Percentiles rank a stretch among this genome's conserved stretches.
Conservation (phyloP, 1,140 invertebrate species). For the Drosophila insularis region DNA sequence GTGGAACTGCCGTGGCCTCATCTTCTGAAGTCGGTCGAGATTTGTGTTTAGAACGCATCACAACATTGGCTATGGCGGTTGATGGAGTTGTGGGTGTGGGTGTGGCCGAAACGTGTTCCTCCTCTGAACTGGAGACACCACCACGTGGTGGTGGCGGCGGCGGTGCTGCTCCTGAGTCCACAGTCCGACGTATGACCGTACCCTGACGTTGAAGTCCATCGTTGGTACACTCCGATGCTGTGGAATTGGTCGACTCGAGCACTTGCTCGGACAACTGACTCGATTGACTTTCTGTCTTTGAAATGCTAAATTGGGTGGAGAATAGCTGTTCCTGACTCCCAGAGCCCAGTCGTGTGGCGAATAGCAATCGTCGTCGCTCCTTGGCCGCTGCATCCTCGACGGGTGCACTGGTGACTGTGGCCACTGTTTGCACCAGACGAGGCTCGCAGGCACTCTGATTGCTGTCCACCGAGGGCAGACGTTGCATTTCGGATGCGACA, state of each 20-base stretch:
- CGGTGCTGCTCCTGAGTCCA: neutral
- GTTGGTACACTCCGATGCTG: constrained; percentile 36
- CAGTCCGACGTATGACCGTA: constrained; percentile 62
- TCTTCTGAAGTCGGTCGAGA: constrained; percentile 75
- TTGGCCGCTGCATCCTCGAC: constrained; percentile 58
- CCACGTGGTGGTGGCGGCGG: constrained; percentile 22
- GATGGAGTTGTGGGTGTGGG: constrained; percentile 16
- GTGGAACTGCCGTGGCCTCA: constrained; percentile 46
- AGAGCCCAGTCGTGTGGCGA: constrained; percentile 82
- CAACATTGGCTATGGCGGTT: constrained; percentile 21
- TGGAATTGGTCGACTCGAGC: constrained; percentile 52
- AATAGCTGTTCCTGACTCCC: constrained; percentile 83
- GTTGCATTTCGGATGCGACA: constrained; percentile 51
- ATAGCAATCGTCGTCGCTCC: constrained; percentile 81
- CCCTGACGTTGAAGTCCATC: constrained; percentile 70
- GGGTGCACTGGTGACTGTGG: constrained; percentile 54
- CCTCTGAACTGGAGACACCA: constrained; percentile 56
- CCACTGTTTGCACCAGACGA: constrained; percentile 63
- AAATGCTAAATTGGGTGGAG: constrained; percentile 83
- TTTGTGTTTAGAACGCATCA: constrained; percentile 64
- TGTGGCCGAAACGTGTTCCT: constrained; percentile 29
- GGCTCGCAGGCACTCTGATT: constrained; percentile 69
- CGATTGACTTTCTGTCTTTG: constrained; percentile 83
- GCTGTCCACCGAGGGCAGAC: constrained; percentile 67
- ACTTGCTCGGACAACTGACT: constrained; percentile 83